These are phyloP conservation scores for Hypsibius dujardini DNA, from an alignment of 1,140 invertebrate species.

Conservation along the genomic window DNA sequence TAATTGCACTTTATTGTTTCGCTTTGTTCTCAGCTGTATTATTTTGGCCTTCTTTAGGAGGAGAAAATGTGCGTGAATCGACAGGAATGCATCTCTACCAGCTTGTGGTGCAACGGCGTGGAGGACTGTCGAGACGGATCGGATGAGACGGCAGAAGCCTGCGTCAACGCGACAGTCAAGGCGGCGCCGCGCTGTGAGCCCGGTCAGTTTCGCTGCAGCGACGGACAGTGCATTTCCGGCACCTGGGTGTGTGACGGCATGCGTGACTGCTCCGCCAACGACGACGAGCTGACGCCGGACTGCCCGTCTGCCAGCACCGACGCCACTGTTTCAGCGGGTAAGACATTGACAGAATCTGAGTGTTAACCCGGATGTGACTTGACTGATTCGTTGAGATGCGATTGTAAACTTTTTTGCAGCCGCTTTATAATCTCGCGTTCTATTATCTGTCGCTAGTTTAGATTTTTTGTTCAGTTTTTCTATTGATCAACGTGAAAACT, in stretches of 20 bases:
- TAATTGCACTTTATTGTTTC: too few relatives aligned
- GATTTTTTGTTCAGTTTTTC: too few relatives aligned
- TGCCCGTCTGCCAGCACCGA: neutral
- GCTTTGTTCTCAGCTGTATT: too few relatives aligned
- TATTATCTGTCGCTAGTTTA: too few relatives aligned
- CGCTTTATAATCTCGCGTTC: too few relatives aligned
- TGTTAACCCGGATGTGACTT: too few relatives aligned
- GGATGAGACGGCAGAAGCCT: slow-evolving; percentile 26
- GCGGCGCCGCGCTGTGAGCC: neutral
- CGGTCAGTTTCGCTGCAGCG: slow-evolving; percentile 54
- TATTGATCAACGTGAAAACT: too few relatives aligned
- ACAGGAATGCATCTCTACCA: slow-evolving; percentile 35
- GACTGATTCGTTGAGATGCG: too few relatives aligned
- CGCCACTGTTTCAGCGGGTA: too few relatives aligned
- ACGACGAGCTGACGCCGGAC: slow-evolving; percentile 48
- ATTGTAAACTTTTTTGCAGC: neutral
- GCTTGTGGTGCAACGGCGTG: slow-evolving; percentile 29
- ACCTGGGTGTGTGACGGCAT: slow-evolving; percentile 79
- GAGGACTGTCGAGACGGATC: slow-evolving; percentile 30
- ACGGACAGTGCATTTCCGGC: slow-evolving; percentile 64
- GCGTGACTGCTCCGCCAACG: slow-evolving; percentile 64
- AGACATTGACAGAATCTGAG: too few relatives aligned
- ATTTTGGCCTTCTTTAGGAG: too few relatives aligned
- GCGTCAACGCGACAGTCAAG: neutral
- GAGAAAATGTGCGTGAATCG: slow-evolving; percentile 22